Percentiles rank a stretch among this genome's conserved stretches.
Conservation (phyloP, 2,797 vertebrate genomes). For the Pelodytes ibericus region DNA sequence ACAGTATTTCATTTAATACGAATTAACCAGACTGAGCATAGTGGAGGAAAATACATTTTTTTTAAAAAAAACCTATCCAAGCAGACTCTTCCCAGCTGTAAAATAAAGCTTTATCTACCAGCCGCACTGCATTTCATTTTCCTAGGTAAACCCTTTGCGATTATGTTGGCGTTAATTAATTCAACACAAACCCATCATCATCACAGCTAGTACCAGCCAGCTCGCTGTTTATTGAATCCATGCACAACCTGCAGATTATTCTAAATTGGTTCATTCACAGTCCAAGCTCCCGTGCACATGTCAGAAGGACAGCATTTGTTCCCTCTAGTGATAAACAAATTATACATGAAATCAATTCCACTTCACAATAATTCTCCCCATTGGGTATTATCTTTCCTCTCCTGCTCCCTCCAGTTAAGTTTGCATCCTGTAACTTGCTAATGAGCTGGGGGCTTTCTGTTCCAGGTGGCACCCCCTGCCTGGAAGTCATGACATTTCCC, state of each 20-base stretch:
- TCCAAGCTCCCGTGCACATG: slow-evolving; percentile 74
- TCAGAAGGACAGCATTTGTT: slow-evolving; percentile 82
- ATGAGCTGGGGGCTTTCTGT: slow-evolving; percentile 82
- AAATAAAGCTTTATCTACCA: slow-evolving; percentile 6
- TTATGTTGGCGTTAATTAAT: slow-evolving; percentile 77
- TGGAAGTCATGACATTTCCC: slow-evolving; percentile 80
- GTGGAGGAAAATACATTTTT: no score
- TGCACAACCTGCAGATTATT: slow-evolving; percentile 81
- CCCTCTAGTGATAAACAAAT: slow-evolving; percentile 88
- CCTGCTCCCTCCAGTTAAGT: slow-evolving; percentile 76
- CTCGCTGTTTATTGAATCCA: slow-evolving; percentile 70
- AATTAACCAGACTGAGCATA: no score
- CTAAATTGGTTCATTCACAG: slow-evolving; percentile 79
- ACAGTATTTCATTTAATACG: no score
- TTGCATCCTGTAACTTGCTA: slow-evolving; percentile 79
- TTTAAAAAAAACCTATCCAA: no score
- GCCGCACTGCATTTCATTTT: slow-evolving; percentile 64
- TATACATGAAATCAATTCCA: slow-evolving; percentile 89
- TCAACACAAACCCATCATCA: slow-evolving; percentile 74
- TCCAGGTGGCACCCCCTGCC: slow-evolving; percentile 85
- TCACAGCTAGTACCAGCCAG: slow-evolving; percentile 74
- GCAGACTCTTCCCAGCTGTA: no score
- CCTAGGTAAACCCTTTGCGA: slow-evolving; percentile 75
- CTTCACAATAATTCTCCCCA: slow-evolving; percentile 82
- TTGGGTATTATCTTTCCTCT: slow-evolving; percentile 79